A percentile compares a stretch with the other conserved stretches of the same genome.
phyloP scores from a whole-genome alignment of 2,797 vertebrate species.

The Diglossa cyanea region DNA sequence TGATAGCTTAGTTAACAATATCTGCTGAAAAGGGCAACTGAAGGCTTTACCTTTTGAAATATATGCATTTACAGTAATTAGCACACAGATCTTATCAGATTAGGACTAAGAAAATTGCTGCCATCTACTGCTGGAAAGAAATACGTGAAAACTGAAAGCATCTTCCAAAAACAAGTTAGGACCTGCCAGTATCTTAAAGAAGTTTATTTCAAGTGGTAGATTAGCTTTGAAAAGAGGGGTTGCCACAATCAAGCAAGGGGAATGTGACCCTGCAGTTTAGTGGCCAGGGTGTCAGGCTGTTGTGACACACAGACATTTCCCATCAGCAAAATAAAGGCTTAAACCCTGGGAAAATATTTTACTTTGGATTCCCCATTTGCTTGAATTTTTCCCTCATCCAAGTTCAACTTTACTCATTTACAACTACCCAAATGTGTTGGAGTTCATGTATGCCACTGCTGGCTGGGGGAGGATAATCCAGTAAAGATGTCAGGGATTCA shows the following conservation, averaged over 20 bases:
- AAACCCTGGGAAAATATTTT: background rate
- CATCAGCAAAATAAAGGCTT: background rate
- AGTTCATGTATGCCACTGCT: background rate
- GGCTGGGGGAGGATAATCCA: background rate
- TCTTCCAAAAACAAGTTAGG: background rate
- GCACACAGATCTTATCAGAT: background rate
- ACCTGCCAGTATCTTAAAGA: background rate
- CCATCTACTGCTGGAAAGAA: constrained; percentile 67
- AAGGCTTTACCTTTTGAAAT: background rate
- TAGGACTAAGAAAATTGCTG: constrained; percentile 65
- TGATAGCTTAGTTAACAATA: background rate
- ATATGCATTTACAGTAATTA: background rate
- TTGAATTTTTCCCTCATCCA: background rate
- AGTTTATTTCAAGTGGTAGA: background rate
- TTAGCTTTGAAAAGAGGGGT: background rate
- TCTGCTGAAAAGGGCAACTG: background rate
- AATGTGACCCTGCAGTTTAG: background rate
- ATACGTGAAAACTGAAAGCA: background rate
- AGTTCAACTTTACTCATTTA: background rate
- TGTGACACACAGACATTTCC: background rate
- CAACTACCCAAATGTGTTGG: background rate
- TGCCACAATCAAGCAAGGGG: background rate
- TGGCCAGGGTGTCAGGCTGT: background rate
- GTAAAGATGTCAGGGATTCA: background rate
- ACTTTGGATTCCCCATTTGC: background rate